Conservation (phyloP, 2,888 invertebrate species). For the Epinotia bilunana region DNA sequence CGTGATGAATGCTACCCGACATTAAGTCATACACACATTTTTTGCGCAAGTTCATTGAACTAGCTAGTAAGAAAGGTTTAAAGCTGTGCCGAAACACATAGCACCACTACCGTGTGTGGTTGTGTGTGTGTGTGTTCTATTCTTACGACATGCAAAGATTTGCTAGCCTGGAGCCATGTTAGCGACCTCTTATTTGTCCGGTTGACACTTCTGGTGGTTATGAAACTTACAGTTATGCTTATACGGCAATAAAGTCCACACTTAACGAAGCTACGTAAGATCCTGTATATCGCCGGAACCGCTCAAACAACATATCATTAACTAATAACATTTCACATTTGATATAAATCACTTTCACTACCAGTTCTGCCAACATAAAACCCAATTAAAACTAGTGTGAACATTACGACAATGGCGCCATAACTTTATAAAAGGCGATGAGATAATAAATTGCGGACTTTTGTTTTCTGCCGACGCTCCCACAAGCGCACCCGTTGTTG, state of each 20-base stretch:
- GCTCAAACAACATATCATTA: conserved; percentile 27
- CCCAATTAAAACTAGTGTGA: conserved; percentile 47
- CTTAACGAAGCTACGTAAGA: conserved; percentile 16
- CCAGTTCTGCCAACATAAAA: conserved; percentile 35
- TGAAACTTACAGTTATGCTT: conserved; percentile 19
- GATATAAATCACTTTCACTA: conserved; percentile 45
- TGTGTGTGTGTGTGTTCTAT: not conserved
- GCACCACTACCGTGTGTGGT: conserved; percentile 7
- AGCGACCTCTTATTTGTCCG: conserved; percentile 30
- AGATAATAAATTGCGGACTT: conserved; percentile 42
- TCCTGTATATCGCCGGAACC: conserved; percentile 20
- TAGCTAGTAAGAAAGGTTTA: conserved; percentile 22
- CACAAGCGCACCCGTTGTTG: conserved; percentile 55
- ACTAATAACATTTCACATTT: conserved; percentile 31
- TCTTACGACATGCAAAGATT: not conserved
- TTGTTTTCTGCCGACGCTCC: conserved; percentile 58
- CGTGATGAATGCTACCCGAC: conserved; percentile 36
- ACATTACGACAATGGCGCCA: conserved; percentile 44
- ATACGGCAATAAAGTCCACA: conserved; percentile 27
- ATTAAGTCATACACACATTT: conserved; percentile 30
- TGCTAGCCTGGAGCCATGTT: conserved; percentile 17
- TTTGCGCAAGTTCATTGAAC: conserved; percentile 32
- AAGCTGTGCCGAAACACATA: conserved; percentile 16
- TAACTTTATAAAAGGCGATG: conserved; percentile 46
- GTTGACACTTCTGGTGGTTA: conserved; percentile 33